phyloP scores from a whole-genome alignment of 2,113 vertebrate species.

The Oxyura jamaicensis region DNA sequence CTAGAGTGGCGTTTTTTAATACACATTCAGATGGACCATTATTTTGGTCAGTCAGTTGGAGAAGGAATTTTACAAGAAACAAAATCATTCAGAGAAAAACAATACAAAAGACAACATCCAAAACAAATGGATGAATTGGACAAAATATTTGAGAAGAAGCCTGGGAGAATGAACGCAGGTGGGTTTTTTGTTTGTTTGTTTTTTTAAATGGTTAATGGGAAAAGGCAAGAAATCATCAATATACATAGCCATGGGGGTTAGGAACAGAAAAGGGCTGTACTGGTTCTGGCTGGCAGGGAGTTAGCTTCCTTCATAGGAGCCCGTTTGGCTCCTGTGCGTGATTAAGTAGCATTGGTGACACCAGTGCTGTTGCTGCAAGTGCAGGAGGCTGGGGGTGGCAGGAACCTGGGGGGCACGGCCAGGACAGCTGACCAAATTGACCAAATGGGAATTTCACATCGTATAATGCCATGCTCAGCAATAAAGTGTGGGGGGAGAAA shows the following conservation, averaged over 20 bases:
- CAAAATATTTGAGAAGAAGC: background rate
- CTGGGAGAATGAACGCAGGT: too few species aligned
- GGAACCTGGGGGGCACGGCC: background rate
- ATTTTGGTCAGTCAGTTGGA: background rate
- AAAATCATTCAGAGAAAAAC: background rate
- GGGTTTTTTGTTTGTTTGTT: too few species aligned
- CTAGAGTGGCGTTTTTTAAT: accelerated
- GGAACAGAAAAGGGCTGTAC: background rate
- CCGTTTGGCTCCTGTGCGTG: too few species aligned
- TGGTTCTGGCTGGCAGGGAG: background rate
- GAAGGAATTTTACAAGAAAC: background rate
- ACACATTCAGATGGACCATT: background rate
- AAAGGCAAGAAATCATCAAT: background rate
- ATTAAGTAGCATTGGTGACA: background rate
- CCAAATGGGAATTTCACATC: background rate
- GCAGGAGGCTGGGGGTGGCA: background rate
- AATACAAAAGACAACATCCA: background rate
- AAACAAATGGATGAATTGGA: background rate
- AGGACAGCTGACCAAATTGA: background rate
- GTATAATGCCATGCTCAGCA: background rate
- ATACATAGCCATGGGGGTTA: background rate
- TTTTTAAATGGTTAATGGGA: background rate
- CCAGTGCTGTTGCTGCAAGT: background rate
- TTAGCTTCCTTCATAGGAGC: background rate
- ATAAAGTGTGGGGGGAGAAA: background rate